Conservation (phyloP, 2,888 invertebrate species). For the Dolichopus griseipennis region DNA sequence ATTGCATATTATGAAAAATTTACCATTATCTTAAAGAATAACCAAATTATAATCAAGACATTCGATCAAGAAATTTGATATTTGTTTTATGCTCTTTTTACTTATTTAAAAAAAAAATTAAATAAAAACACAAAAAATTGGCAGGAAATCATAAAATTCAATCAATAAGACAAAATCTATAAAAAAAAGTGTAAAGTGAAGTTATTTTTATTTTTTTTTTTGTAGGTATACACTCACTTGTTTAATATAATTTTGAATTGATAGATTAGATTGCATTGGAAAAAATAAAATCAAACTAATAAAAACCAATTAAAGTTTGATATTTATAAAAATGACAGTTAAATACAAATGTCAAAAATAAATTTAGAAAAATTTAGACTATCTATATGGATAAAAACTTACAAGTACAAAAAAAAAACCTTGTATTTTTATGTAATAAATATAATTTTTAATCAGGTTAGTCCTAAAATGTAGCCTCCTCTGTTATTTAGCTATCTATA, state of each 20-base stretch:
- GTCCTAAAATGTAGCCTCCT: no score
- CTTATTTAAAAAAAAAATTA: neutral
- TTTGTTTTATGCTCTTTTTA: neutral
- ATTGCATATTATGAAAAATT: neutral
- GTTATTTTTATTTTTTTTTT: neutral
- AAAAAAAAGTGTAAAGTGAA: neutral
- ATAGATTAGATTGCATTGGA: no score
- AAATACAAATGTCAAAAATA: neutral
- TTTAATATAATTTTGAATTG: neutral
- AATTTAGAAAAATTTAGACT: no score
- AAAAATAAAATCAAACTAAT: no score
- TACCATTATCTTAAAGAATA: neutral
- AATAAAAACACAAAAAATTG: neutral
- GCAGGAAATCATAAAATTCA: neutral
- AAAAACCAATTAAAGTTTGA: no score
- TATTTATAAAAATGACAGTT: neutral
- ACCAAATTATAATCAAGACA: neutral
- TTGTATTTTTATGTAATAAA: no score
- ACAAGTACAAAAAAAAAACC: no score
- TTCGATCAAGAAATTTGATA: constrained; percentile 1
- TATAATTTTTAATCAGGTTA: no score
- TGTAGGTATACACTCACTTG: neutral
- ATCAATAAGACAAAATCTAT: no score
- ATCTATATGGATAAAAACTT: no score
- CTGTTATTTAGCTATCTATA: no score